phyloP scores from a whole-genome alignment of 2,888 invertebrate genomes.

The Drosophila fungiperda region DNA sequence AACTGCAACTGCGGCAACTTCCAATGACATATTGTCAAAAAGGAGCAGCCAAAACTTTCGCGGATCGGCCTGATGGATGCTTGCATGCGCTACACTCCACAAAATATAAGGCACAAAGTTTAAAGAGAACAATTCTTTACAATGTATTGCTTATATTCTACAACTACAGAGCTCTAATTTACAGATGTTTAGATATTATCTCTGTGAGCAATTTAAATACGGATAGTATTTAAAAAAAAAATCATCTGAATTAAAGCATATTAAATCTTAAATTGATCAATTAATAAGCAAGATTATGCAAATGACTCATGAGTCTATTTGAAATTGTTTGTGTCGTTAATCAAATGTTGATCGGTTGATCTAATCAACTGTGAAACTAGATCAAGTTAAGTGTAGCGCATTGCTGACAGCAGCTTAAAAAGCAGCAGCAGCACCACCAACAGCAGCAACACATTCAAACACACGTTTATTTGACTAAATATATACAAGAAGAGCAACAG shows the following conservation, averaged over 20 bases:
- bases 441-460: conserved; percentile 47
- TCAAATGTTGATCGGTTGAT: conserved; percentile 2
- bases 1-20: conserved; percentile 28
- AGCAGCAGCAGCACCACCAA: background rate
- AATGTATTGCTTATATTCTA: background rate
- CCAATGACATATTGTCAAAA: conserved; percentile 37
- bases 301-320: background rate
- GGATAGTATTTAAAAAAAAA: background rate
- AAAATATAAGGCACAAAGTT: background rate
- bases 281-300: background rate
- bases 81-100: conserved; percentile 26
- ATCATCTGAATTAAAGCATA: background rate
- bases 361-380: conserved; percentile 21
- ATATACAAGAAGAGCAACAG: conserved; percentile 38
- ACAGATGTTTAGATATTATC: background rate
- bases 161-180: background rate
- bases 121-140: too few species aligned
- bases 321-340: background rate
- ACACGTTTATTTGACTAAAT: conserved; percentile 62
- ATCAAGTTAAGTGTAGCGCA: conserved; percentile 25
- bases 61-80: conserved; percentile 19
- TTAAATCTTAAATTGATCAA: background rate
- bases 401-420: conserved; percentile 27
- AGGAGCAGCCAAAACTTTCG: background rate
- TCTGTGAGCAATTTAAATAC: background rate